Evolutionary conservation across 1,140 invertebrate species (phyloP), one percentile per base, ranked within the genome.

Genomic region (Pogonognathellus flavescens): DNA sequence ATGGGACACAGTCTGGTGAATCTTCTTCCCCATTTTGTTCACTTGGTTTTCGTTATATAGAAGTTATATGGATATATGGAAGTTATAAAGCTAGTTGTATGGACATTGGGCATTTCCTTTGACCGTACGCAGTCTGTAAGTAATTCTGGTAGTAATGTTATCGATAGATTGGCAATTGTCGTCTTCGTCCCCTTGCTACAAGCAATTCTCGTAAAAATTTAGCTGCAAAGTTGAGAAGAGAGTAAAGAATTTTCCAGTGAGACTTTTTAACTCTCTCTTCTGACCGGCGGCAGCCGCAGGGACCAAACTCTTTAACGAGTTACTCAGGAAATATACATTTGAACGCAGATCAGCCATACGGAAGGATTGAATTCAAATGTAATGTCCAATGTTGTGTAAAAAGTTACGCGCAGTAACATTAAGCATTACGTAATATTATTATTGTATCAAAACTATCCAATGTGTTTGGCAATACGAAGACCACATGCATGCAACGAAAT

Each of bases 131-230:
- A 13, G 11, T 9, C 53, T n/a, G 11, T 41, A 41, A 31, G 62
- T 66, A 66, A 66, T 76, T 76, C 31, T 18, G 70, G 9, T 49
- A 14, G n/a, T n/a, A 76, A 76, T 76, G 70, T 76, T n/a, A 31
- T 76, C 14, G 70, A 76, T 76, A 31, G 70, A 76, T 76, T 76
- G 70, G 13, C 31, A 76, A 76, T 76, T 76, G 70, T n/a, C 31
- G 16, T 50, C 31, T n/a, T 76, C 70, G 70, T 76, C 70, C 70
- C 70, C 70, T n/a, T 57, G 31, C 31, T 66, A 66, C 22, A 76
- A 76, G 70, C 70, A 76, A 76, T 76, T 76, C 31, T 50, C 70
- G 41, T 76, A 76, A 76, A 76, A 76, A 76, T 76, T 76, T 76
- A 76, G 70, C 41, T 50, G 70, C n/a, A 76, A 76, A 76, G 70